Evolutionary conservation across 2,113 vertebrate genomes (phyloP).

Genomic region (Cathartes aura): DNA sequence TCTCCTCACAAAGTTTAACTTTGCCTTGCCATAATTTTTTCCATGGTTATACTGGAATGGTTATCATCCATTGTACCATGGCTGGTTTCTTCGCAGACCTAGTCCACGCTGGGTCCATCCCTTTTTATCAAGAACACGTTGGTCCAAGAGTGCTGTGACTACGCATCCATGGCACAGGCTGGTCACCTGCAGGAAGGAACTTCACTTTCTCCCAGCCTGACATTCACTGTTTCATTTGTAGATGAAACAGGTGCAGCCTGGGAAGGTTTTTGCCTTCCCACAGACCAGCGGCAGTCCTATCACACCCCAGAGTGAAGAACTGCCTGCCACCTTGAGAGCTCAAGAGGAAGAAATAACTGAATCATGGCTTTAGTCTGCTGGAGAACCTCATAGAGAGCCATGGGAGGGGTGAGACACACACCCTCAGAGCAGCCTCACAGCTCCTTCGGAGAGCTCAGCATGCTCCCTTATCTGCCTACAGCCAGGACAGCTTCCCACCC

Average conservation of each 20-base stretch:
- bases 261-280: not conserved
- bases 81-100: not conserved
- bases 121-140: not conserved
- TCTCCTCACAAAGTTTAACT: not conserved
- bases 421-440: not conserved
- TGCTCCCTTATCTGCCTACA: not conserved
- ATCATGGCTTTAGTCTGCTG: not conserved
- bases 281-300: not conserved
- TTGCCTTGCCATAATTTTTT: not conserved
- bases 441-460: not conserved
- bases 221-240: not conserved
- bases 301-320: not conserved
- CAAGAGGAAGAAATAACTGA: not conserved
- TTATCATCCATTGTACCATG: not conserved
- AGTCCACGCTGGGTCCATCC: not conserved
- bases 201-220: not conserved
- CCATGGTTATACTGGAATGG: not conserved
- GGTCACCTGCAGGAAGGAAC: not conserved
- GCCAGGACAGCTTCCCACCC: not conserved
- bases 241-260: not conserved
- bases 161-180: not conserved
- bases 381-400: not conserved
- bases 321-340: not conserved
- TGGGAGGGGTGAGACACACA: not conserved
- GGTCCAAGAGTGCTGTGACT: not conserved